Evolutionary conservation across 2,113 vertebrate genomes (phyloP), one percentile per base, ranked within the genome.

Genomic region (Caranx ignobilis): DNA sequence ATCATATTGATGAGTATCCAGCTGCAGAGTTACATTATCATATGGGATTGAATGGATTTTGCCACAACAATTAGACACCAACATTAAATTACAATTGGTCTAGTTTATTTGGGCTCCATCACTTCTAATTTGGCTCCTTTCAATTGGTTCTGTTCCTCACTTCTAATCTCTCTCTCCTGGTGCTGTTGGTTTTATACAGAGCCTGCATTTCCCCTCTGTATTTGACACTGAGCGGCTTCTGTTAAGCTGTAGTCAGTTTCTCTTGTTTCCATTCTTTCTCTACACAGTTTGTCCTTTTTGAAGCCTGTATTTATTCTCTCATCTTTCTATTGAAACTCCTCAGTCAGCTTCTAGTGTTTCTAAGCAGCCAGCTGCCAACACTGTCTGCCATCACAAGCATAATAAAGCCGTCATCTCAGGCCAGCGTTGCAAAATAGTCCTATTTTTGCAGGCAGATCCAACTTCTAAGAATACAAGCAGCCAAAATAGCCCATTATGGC

Each of bases 391-490:
- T 85, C 75, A 73, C 65, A 48, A 66, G 79, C 70, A 18, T 76
- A 82, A 81, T 87, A 67, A 73, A 86, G 82, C 82, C 37, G 21
- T 88, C 81, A 70, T 82, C 82, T 62, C 67, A 48, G 77, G 77
- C 72, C 86, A 81, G 73, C 54, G 4, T 59, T 69, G 65, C 80
- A 82, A 87, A 87, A 80, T 72, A 69, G 74, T 57, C 55, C 82
- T 75, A 86, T 88, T 93, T 89, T 90, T 73, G 63, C 66, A 78
- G 77, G 54, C 78, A 72, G 52, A 72, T 75, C 37, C 68, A 75
- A 81, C 79, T 79, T 88, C 87, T 84, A 87, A 90, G 79, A 91
- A 90, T 88, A 80, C 81, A 62, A 64, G 81, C 73, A 73, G 68
- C 79, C 78, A 82, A 88, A 90, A 84, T 80, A 84, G 75, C 50